These are phyloP conservation scores for Lasiurus borealis DNA, from an alignment of 2,113 vertebrate genomes.

Conservation along the genomic window DNA sequence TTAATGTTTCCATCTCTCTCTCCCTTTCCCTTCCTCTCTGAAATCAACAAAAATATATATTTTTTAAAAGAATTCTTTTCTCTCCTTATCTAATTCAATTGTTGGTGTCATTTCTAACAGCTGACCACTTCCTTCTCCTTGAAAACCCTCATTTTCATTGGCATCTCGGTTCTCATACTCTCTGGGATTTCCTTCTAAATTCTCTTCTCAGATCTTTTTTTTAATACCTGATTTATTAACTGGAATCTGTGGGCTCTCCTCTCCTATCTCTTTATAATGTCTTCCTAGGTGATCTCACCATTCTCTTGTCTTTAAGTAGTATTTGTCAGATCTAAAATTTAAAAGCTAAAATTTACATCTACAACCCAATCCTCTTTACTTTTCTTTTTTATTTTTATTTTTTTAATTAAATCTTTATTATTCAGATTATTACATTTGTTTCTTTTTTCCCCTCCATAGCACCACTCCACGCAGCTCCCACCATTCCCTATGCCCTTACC, in stretches of 20 bases:
- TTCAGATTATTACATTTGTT: no score
- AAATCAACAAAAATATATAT: no score
- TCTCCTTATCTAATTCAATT: not conserved
- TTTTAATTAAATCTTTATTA: no score
- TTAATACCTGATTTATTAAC: slow-evolving; percentile 1
- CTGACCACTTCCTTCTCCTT: not conserved
- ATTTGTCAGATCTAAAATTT: not conserved
- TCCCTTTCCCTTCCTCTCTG: no score
- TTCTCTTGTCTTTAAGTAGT: slow-evolving; percentile 15
- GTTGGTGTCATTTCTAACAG: not conserved
- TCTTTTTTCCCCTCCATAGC: no score
- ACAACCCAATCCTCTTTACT: not conserved
- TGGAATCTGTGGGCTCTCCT: not conserved
- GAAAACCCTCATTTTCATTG: not conserved
- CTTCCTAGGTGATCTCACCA: not conserved
- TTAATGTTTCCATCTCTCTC: no score
- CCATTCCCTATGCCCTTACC: no score
- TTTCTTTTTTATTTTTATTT: no score
- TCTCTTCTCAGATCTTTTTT: not conserved
- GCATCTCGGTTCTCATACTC: not conserved
- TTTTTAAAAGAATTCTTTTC: not conserved
- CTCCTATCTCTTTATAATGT: not conserved
- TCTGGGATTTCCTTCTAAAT: not conserved
- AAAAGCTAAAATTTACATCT: slow-evolving; percentile 15
- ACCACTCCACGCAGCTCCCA: no score